phyloP scores from a whole-genome alignment of 2,888 invertebrate genomes.

The Drosophila neotestacea region DNA sequence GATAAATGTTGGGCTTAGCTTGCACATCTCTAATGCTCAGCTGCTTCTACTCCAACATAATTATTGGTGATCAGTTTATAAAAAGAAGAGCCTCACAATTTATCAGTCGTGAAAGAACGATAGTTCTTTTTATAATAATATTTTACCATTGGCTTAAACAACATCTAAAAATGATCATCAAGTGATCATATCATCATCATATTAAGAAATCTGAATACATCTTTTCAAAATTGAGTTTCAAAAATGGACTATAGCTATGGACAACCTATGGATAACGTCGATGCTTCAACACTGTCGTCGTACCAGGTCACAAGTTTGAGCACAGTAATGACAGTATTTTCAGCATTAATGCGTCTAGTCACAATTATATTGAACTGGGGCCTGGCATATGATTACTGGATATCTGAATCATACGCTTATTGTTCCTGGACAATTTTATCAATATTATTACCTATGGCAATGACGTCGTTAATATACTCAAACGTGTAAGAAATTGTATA shows the following conservation, averaged over 20 bases:
- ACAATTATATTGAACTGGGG: conserved; percentile 62
- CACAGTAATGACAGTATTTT: conserved; percentile 38
- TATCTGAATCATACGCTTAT: conserved; percentile 34
- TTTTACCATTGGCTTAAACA: not conserved
- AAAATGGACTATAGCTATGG: conserved; percentile 24
- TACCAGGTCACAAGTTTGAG: conserved; percentile 34
- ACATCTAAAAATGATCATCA: conserved; percentile 9
- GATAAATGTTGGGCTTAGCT: conserved; percentile 9
- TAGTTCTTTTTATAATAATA: not conserved
- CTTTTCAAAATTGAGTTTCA: conserved; percentile 1
- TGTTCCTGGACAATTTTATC: conserved; percentile 61
- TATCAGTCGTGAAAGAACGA: not conserved
- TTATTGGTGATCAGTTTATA: not conserved
- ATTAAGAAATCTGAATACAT: not conserved
- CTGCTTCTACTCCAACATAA: conserved; percentile 12
- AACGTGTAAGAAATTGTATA: conserved; percentile 46
- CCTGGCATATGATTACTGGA: conserved; percentile 54
- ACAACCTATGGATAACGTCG: conserved; percentile 14
- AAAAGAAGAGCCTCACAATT: not conserved
- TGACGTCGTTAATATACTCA: conserved; percentile 60
- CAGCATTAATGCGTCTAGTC: conserved; percentile 47
- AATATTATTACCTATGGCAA: conserved; percentile 55
- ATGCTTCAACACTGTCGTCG: conserved; percentile 6
- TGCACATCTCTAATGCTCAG: conserved; percentile 41
- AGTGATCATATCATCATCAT: not conserved